These are phyloP conservation scores for Isaurus tuberculatus DNA, from an alignment of 92 coral and sea anemone genomes.

Conservation along the genomic window DNA sequence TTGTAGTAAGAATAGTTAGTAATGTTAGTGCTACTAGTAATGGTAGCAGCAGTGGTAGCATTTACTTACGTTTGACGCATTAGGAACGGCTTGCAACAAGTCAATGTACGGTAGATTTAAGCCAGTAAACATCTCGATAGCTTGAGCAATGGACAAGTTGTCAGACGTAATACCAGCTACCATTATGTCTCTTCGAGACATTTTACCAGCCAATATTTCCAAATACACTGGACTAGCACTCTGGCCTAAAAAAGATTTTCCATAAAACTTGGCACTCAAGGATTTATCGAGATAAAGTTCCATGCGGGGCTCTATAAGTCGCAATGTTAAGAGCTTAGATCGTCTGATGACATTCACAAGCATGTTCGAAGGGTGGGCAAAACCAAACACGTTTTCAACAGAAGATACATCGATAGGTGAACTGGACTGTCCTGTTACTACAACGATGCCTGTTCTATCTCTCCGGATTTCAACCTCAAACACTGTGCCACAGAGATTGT, in stretches of 20 bases:
- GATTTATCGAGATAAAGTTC: slow-evolving; percentile 76
- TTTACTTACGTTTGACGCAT: slow-evolving; percentile 63
- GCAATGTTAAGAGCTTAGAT: slow-evolving; percentile 71
- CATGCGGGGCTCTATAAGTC: slow-evolving; percentile 76
- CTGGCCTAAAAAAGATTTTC: slow-evolving; percentile 65
- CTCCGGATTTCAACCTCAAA: slow-evolving; percentile 73
- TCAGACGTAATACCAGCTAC: slow-evolving; percentile 80
- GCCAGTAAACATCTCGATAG: slow-evolving; percentile 72
- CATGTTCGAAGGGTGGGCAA: slow-evolving; percentile 58
- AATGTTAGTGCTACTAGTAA: too few relatives aligned
- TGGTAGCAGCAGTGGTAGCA: too few relatives aligned
- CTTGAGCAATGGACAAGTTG: slow-evolving; percentile 65
- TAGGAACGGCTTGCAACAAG: slow-evolving; percentile 56
- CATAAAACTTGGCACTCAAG: slow-evolving; percentile 80
- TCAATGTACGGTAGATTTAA: slow-evolving; percentile 75
- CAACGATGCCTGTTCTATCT: slow-evolving; percentile 63
- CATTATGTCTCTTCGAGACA: slow-evolving; percentile 58
- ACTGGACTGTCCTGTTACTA: slow-evolving; percentile 71
- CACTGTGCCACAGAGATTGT: slow-evolving; percentile 78
- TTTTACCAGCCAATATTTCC: slow-evolving; percentile 81
- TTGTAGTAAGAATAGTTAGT: too few relatives aligned
- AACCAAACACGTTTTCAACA: slow-evolving; percentile 78
- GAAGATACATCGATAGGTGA: slow-evolving; percentile 85
- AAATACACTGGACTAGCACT: slow-evolving; percentile 63
- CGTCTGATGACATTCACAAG: slow-evolving; percentile 64